Base-by-base conservation (phyloP, 2,888 invertebrate genomes). In the Pollenia amentaria region DNA sequence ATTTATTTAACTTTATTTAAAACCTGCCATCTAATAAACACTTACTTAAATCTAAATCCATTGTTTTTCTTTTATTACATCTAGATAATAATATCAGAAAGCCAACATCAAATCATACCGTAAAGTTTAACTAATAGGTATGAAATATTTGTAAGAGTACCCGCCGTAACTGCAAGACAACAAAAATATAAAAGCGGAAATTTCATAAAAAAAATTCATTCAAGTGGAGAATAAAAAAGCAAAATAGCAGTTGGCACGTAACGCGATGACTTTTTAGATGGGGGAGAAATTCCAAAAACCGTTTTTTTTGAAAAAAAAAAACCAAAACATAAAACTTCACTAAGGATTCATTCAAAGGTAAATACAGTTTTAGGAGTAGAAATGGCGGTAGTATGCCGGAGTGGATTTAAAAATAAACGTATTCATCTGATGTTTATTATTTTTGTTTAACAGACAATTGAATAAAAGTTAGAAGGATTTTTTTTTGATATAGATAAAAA, bases 141-240 rank as follows among this genome's bases (percentile, higher is more conserved):
- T 65, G 60, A 82, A 69, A 62, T 55, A 29, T 51, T 2, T 64
- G 42, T 42, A 29, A 9, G 11, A n/a, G 44, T 40, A 16, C 14
- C 10, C 21, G 21, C 21, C 3, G 21, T 29, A 67, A 62, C 51
- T 46, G 18, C 40, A 60, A 16, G 42, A 77, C 40, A 70, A 83
- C 38, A 60, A 55, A 64, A 51, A 81, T 55, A 57, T 11, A 16
- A 75, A 78, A 77, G 55, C 64, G 79, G 67, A 82, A 65, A 87
- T 83, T 87, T 85, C 76, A 83, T 85, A 29, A 29, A 6, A 29
- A 82, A 82, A 76, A 83, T 79, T 83, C 87, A 85, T 69, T 87
- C 73, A 83, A 80, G 87, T 79, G 85, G 65, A 65, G 38, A 67
- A 75, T 69, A 69, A 18, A 78, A 73, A 86, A 79, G 21, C 16